Conservation (phyloP, 2,113 vertebrate species). For the Acrocephalus arundinaceus region DNA sequence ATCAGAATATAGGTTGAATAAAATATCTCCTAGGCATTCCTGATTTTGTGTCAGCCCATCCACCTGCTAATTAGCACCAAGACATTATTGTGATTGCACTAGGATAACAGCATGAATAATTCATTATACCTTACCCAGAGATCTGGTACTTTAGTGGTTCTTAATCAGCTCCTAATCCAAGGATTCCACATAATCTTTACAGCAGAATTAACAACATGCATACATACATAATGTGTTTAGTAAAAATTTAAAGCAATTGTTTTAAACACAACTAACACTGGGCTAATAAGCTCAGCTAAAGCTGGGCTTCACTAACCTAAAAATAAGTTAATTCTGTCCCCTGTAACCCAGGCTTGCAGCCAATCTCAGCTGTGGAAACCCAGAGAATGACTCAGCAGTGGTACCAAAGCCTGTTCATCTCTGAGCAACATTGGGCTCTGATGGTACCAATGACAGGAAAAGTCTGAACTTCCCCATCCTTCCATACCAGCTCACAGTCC, state of each 20-base stretch:
- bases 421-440: not conserved
- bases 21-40: not conserved
- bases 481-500: not conserved
- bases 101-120: constrained; percentile 11
- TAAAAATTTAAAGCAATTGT: not conserved
- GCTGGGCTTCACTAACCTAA: not conserved
- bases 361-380: not conserved
- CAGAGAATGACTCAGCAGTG: not conserved
- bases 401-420: not conserved
- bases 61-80: not conserved
- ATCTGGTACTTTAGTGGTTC: not conserved
- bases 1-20: not conserved
- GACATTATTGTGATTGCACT: not conserved
- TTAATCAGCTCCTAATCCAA: not conserved
- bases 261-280: not conserved
- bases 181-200: not conserved
- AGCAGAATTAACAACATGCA: not conserved
- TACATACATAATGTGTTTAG: not conserved
- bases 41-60: not conserved
- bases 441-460: not conserved
- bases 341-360: not conserved
- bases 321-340: not conserved
- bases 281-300: not conserved
- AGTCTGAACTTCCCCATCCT: not conserved
- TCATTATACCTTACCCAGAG: not conserved